phyloP scores from a whole-genome alignment of 2,888 invertebrate genomes.

The Acheta domesticus region DNA sequence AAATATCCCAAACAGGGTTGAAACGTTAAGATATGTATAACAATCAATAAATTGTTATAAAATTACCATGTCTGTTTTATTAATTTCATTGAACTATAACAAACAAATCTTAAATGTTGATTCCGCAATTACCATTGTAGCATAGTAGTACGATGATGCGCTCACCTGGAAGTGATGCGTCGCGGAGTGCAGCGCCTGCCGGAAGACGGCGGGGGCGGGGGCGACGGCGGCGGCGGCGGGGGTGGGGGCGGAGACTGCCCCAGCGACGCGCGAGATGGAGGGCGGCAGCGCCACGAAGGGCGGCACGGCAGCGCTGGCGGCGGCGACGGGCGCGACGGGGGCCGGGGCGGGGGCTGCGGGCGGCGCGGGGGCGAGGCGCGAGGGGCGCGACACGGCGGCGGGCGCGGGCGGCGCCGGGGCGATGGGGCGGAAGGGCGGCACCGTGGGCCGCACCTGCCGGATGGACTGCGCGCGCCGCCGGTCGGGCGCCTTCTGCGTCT shows the following conservation, averaged over 20 bases:
- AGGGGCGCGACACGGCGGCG: slow-evolving; percentile 63
- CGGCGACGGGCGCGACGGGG: slow-evolving; percentile 41
- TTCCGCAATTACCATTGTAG: too few species aligned
- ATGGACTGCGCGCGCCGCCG: slow-evolving; percentile 43
- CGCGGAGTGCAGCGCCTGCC: slow-evolving; percentile 47
- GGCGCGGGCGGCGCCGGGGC: slow-evolving; percentile 53
- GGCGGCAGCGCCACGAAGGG: slow-evolving; percentile 55
- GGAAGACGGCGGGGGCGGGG: slow-evolving; percentile 44
- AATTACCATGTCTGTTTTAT: too few species aligned
- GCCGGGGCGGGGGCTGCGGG: slow-evolving; percentile 28
- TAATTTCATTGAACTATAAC: too few species aligned
- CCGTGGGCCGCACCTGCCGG: slow-evolving; percentile 46
- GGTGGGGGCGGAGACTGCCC: slow-evolving; percentile 45
- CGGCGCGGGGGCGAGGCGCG: slow-evolving; percentile 68
- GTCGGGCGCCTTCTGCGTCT: slow-evolving; percentile 21
- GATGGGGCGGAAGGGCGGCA: slow-evolving; percentile 77
- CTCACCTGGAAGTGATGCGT: slow-evolving; percentile 43
- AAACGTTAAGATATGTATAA: too few species aligned
- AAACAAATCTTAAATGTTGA: too few species aligned
- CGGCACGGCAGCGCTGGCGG: slow-evolving; percentile 49
- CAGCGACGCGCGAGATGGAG: slow-evolving; percentile 57
- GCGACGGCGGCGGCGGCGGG: slow-evolving; percentile 41
- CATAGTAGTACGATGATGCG: too few species aligned
- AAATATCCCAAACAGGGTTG: too few species aligned
- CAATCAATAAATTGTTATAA: too few species aligned